phyloP scores from a whole-genome alignment of 2,113 vertebrate genomes.

The Macaca mulatta region DNA sequence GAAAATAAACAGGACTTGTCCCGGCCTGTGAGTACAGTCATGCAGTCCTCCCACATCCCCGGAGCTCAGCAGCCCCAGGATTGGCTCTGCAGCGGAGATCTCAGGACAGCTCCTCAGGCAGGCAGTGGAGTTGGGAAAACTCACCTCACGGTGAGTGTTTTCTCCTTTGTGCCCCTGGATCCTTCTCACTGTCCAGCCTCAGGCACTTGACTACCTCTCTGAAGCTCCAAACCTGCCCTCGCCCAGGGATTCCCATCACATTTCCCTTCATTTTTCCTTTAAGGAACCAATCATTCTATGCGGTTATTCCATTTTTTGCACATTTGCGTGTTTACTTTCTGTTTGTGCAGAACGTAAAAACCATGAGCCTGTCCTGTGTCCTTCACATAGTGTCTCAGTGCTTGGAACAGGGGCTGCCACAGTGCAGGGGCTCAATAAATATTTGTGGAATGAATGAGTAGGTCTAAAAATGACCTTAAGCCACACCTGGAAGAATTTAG shows the following conservation, averaged over 20 bases:
- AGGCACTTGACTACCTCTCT: no score
- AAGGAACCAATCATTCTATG: neutral
- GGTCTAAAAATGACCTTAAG: neutral
- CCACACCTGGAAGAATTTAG: neutral
- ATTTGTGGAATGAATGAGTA: neutral
- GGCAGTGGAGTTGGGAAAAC: neutral
- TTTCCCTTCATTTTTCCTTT: neutral
- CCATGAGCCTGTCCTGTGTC: neutral
- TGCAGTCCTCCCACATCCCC: neutral
- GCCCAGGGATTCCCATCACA: fast-evolving
- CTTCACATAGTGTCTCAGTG: neutral
- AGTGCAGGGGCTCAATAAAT: neutral
- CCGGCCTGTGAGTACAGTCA: neutral
- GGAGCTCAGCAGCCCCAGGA: neutral
- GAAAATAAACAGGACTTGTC: neutral
- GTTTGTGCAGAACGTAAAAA: neutral
- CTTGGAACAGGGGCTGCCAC: neutral
- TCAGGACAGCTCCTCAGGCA: neutral
- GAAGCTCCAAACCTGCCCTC: no score
- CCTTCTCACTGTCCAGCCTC: neutral
- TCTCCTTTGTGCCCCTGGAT: neutral
- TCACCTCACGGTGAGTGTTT: fast-evolving
- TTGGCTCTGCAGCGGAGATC: neutral
- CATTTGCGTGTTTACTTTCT: neutral
- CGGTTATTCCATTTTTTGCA: neutral